These are phyloP conservation scores for Chrysodeixis includens DNA, from an alignment of 2,888 invertebrate species.

Conservation along the genomic window DNA sequence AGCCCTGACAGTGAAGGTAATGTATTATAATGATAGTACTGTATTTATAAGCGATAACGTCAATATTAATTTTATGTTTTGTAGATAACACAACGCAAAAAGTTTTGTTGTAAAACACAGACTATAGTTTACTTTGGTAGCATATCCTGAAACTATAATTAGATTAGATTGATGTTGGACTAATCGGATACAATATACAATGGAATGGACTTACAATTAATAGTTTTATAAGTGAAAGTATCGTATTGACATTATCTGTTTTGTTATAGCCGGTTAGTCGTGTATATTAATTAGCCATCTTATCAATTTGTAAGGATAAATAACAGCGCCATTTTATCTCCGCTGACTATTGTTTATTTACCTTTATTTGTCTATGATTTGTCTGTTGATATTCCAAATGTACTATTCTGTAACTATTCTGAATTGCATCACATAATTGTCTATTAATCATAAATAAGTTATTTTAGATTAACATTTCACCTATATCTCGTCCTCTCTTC, in stretches of 20 bases:
- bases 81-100: neutral
- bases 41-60: neutral
- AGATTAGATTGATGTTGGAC: neutral
- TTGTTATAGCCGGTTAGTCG: neutral
- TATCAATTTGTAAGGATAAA: neutral
- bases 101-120: too few relatives aligned
- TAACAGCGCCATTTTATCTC: neutral
- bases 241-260: neutral
- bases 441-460: too few relatives aligned
- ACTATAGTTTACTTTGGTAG: too few relatives aligned
- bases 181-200: neutral
- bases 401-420: too few relatives aligned
- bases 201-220: neutral
- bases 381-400: neutral
- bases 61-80: neutral
- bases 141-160: neutral
- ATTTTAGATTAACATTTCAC: too few relatives aligned
- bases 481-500: too few relatives aligned
- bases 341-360: neutral
- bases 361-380: neutral
- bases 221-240: neutral
- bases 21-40: conserved; percentile 10
- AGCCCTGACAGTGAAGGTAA: conserved; percentile 61
- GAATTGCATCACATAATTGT: neutral
- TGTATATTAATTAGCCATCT: neutral